Evolutionary conservation across 1,140 invertebrate species (phyloP), one percentile per base, ranked within the genome.

Genomic region (Palaemon carinicauda): DNA sequence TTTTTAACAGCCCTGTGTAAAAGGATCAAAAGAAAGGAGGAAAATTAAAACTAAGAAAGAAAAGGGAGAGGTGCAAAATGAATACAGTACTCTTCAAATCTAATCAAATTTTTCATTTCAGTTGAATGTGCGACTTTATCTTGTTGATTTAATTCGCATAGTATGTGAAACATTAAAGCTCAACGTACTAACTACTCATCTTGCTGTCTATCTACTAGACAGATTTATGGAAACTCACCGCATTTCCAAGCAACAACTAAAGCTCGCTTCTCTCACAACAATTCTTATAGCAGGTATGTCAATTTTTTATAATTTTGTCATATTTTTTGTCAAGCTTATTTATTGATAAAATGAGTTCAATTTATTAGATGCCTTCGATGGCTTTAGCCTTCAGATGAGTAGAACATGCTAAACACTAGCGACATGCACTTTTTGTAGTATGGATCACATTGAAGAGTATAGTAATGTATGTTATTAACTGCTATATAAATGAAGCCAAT

Each of bases 201-300:
- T 89, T 24, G 69, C 82, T 24, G 79, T 89, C 0, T 74, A 87
- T 50, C 74, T 89, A 50, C 51, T 89, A 29, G 88, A 89, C 74
- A 75, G 79, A 21, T 89, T 89, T n/a, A 89, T 89, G 88, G 88
- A 89, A 73, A 73, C 78, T 24, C 84, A 89, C 41, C 65, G 60
- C 12, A 87, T 89, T 31, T 17, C 54, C 4, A 53, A 79, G 24
- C 60, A 65, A 29, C 88, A 89, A 15, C 56, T 87, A 14, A 41
- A 65, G 17, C 80, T 89, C 15, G 71, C 80, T 9, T 80, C 84
- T 73, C 88, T 89, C 33, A 79, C 83, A 21, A 54, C 69, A 50
- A 80, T 89, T 24, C 51, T 86, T 21, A 54, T 89, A 21, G 88
- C 88, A 78, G 88, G 88, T 89, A 78, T 17, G 50, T 80, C 41